These are phyloP conservation scores for Nymphalis io DNA, from an alignment of 1,140 invertebrate genomes.

Conservation along the genomic window DNA sequence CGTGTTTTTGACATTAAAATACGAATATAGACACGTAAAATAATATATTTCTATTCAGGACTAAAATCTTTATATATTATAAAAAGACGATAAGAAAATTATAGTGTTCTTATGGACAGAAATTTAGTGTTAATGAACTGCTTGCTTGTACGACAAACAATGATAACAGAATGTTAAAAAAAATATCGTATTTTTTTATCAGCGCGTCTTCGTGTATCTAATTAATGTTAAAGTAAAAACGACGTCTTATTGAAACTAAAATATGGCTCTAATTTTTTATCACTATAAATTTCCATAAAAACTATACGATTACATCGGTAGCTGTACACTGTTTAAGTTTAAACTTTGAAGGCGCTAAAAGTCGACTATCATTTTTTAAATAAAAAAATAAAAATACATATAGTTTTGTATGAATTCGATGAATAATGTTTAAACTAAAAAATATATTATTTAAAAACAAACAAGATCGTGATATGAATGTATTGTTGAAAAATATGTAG, in stretches of 20 bases:
- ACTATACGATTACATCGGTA: slow-evolving; percentile 1
- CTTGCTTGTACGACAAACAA: slow-evolving; percentile 43
- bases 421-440: too few species aligned
- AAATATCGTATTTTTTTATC: slow-evolving; percentile 36
- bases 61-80: neutral
- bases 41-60: neutral
- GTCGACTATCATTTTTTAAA: neutral
- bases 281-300: slow-evolving; percentile 5
- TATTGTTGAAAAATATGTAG: neutral
- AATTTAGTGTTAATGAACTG: slow-evolving; percentile 39
- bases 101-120: slow-evolving; percentile 2
- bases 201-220: slow-evolving; percentile 1
- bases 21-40: too few species aligned
- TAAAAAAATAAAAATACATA: neutral
- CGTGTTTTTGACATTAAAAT: too few species aligned
- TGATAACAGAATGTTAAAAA: slow-evolving; percentile 45
- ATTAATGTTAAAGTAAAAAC: slow-evolving; percentile 10
- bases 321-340: neutral
- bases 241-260: slow-evolving; percentile 3
- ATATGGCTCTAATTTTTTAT: slow-evolving; percentile 7
- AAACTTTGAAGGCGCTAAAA: neutral
- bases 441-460: neutral
- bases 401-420: neutral
- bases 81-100: neutral
- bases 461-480: neutral